Base-by-base conservation (phyloP, 64 coral and sea anemone species). In the Astreopora myriophthalma region DNA sequence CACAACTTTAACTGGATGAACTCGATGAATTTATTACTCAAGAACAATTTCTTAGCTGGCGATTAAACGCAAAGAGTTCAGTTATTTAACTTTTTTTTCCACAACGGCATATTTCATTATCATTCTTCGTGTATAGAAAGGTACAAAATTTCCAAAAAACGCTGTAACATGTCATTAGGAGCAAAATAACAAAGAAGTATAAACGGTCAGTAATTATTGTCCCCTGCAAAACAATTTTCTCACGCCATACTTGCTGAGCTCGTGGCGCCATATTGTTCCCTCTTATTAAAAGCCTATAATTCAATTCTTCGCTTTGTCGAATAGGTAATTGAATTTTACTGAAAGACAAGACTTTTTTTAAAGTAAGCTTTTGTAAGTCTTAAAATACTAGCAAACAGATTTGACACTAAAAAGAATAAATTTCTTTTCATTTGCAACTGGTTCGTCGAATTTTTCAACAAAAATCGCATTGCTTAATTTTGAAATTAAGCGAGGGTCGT, bases 261-360 rank as follows among this genome's bases (percentile, higher is more conserved):
- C 57, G 20, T 26, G 19, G 31, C 22, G 22, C 33, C 19, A 83
- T 32, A 83, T 64, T 63, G 55, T 65, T 20, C 22, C 23, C 7
- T 38, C 40, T 46, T 82, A 36, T 83, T 32, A 38, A 20, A 20
- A 19, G 13, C 13, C 3, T 20, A 20, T 83, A 83, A 83, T 64
- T 83, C 61, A 83, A 83, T 64, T 83, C 78, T 65, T 14, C 9
- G 17, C 23, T 80, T 80, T 80, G 31, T 31, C 16, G 6, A 13
- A 7, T 32, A 31, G 57, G 22, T 83, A 64, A 83, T 83, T 83
- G 38, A 63, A 83, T 65, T 83, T 61, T 19, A n/a, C n/a, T n/a
- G n/a, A 83, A 30, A 34, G 16, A 37, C 49, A 65, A 34, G 79
- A 64, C 30, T 23, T 64, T 13, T 24, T 11, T 20, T 51, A 62